Percentiles rank a stretch among this genome's conserved stretches.
phyloP scores from a whole-genome alignment of 2,113 vertebrate genomes.

The Nyctereutes procyonoides region DNA sequence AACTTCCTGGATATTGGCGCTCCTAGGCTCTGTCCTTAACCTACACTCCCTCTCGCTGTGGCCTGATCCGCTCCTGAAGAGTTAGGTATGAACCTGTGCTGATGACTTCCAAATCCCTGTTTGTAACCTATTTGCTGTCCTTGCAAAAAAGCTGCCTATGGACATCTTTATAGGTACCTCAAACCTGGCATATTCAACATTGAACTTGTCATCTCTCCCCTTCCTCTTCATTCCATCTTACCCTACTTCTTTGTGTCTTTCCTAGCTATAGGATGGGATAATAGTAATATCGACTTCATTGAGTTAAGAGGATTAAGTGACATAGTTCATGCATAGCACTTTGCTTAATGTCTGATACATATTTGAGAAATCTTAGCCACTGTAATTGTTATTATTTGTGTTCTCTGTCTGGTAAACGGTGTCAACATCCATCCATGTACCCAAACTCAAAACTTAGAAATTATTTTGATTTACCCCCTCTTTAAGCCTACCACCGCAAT shows the following conservation, averaged over 20 bases:
- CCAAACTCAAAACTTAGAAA: slow-evolving; percentile 10
- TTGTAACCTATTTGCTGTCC: background rate
- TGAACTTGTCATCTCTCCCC: background rate
- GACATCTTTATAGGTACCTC: background rate
- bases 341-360: background rate
- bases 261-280: background rate
- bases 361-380: background rate
- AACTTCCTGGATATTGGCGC: background rate
- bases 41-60: background rate
- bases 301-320: background rate
- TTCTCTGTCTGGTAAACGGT: slow-evolving; percentile 23
- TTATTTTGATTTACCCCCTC: background rate
- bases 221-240: background rate
- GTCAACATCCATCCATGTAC: background rate
- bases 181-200: background rate
- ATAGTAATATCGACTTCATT: background rate
- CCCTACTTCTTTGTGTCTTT: background rate
- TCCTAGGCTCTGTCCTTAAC: background rate
- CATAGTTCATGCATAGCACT: background rate
- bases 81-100: background rate
- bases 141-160: background rate
- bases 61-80: background rate
- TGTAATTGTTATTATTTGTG: background rate
- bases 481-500: background rate
- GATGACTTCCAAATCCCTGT: background rate